Percentiles rank a stretch among this genome's conserved stretches.
Evolutionary conservation across 2,113 vertebrate genomes (phyloP).

Genomic region (Sinosuthora webbiana): DNA sequence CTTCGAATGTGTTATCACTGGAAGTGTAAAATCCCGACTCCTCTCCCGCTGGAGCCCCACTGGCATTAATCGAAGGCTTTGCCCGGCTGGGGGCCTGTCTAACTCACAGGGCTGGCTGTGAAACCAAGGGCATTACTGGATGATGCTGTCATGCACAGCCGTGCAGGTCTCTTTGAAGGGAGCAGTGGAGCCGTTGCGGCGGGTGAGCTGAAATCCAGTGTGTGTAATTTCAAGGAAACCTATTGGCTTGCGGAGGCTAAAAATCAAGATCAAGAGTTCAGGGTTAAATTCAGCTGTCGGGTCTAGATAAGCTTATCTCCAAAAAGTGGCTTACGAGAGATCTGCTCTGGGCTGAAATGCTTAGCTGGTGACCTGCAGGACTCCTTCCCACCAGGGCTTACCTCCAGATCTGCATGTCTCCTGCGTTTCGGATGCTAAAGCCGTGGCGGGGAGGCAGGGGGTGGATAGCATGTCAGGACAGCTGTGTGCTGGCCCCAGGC

Average conservation of each 20-base stretch:
- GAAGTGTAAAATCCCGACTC: neutral
- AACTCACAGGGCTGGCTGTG: neutral
- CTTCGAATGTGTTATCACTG: neutral
- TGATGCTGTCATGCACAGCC: neutral
- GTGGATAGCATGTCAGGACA: constrained; percentile 11
- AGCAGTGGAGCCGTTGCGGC: neutral
- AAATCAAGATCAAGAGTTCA: constrained; percentile 62
- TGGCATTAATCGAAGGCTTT: constrained; percentile 24
- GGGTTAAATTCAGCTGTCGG: constrained; percentile 61
- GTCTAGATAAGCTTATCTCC: constrained; percentile 68
- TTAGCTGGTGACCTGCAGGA: constrained; percentile 29
- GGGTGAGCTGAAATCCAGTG: neutral
- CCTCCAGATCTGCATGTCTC: neutral
- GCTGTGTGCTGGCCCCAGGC: neutral
- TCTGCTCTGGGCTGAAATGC: constrained; percentile 35
- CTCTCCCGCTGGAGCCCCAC: neutral
- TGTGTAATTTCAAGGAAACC: constrained; percentile 5
- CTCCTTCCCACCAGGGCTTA: constrained; percentile 35
- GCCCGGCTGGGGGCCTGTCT: neutral
- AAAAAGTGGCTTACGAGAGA: constrained; percentile 52
- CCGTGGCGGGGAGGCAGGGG: neutral
- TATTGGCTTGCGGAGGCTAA: neutral
- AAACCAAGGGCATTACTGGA: constrained; percentile 29
- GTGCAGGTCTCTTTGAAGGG: neutral
- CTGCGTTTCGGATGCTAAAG: neutral